Base-by-base conservation (phyloP, 2,113 vertebrate species). In the Thinocorus orbignyianus region DNA sequence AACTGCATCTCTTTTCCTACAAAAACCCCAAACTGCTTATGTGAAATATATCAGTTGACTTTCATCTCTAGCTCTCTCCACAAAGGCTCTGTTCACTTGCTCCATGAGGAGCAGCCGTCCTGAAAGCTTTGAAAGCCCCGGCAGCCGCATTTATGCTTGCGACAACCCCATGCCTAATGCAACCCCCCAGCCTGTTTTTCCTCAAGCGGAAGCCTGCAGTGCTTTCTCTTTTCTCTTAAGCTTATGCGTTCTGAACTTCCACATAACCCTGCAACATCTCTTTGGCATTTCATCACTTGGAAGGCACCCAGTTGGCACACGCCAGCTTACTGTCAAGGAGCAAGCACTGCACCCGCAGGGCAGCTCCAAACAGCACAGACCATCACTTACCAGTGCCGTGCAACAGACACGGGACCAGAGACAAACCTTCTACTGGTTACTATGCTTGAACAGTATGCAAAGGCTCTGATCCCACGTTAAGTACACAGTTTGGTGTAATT, bases 311-410 rank as follows among this genome's bases (percentile, higher is more conserved):
- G 44, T 6, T 30, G 57, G 33, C 44, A 49, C 1, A 0, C 6
- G 13, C 24, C 61, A n/a, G 48, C 39, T 51, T 12, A 3, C 24
- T 52, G 31, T 51, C 44, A 39, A 35, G 46, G 28, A 55, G n/a
- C 39, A 11, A 15, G 33, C 18, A 13, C 26, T 17, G 26, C 7
- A 13, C n/a, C 3, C 2, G 6, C 78, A 11, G 19, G 5, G 16
- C 0, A 3, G 18, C 0, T 23, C 12, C 23, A 18, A 13, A 9
- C 51, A 13, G 3, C 62, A 20, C 6, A 0, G 16, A 6, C 19
- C 39, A 16, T 17, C 78, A 35, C 58, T 90, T 48, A 72, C 35
- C 64, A 46, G 44, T 1, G 33, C 69, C 28, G 28, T 3, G 11
- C 17, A 26, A 65, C 1, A 31, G 23, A 37, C 33, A 72, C 10